Evolutionary conservation across 2,888 invertebrate species (phyloP).

Genomic region (Adineta ricciae): DNA sequence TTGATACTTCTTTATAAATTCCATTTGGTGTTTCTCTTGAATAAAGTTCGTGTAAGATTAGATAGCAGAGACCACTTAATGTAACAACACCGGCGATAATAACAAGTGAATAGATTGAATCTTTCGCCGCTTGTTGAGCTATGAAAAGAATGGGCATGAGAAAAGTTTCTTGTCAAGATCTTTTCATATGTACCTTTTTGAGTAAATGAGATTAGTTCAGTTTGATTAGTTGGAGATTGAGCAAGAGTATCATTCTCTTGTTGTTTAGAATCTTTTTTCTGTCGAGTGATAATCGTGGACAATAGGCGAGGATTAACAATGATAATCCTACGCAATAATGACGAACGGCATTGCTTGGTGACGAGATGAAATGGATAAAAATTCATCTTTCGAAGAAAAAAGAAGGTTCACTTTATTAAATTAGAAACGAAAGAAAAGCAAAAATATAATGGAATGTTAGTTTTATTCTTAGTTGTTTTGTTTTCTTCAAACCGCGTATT

Average conservation of each 20-base stretch:
- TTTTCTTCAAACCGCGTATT: too few relatives aligned
- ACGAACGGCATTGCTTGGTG: background rate
- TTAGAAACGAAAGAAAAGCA: background rate
- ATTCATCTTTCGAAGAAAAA: background rate
- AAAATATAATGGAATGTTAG: background rate
- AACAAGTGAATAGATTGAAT: slow-evolving; percentile 23
- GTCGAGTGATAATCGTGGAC: background rate
- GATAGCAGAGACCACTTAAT: slow-evolving; percentile 27
- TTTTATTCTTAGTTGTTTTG: background rate
- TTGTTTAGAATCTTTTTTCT: background rate
- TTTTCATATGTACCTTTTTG: background rate
- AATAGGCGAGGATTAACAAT: background rate
- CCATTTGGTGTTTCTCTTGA: slow-evolving; percentile 31
- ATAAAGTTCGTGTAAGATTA: slow-evolving; percentile 26
- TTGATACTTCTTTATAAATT: slow-evolving; percentile 32
- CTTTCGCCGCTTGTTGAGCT: slow-evolving; percentile 32
- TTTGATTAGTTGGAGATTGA: background rate
- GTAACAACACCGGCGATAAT: slow-evolving; percentile 21
- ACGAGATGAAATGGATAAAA: background rate
- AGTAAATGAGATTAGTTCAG: background rate
- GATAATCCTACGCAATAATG: background rate
- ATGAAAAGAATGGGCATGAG: background rate
- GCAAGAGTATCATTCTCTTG: background rate
- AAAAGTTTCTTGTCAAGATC: background rate
- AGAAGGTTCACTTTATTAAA: background rate